phyloP scores from a whole-genome alignment of 2,888 invertebrate genomes.

The Polyommatus icarus region DNA sequence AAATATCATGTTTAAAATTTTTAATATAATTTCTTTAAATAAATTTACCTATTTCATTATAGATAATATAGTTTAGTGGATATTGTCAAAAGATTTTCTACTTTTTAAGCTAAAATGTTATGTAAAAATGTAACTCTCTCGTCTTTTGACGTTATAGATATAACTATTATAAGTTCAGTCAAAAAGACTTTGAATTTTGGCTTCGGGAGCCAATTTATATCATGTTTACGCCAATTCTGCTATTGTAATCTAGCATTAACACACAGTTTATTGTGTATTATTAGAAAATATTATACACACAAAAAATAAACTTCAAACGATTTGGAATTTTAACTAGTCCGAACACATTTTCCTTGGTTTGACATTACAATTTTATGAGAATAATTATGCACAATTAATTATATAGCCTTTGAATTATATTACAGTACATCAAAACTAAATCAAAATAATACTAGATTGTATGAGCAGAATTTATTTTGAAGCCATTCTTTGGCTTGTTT shows the following conservation, averaged over 20 bases:
- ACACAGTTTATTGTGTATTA: too few species aligned
- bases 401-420: too few species aligned
- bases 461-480: too few species aligned
- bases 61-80: conserved; percentile 19
- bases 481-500: background rate
- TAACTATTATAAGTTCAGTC: background rate
- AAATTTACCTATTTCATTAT: conserved; percentile 16
- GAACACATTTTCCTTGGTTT: too few species aligned
- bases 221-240: too few species aligned
- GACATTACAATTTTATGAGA: too few species aligned
- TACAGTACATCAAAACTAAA: too few species aligned
- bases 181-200: background rate
- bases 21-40: conserved; percentile 19
- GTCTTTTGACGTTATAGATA: conserved; percentile 9
- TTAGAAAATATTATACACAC: too few species aligned
- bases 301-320: background rate
- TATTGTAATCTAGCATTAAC: too few species aligned
- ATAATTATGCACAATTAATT: too few species aligned
- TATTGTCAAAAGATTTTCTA: conserved; percentile 12
- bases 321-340: background rate
- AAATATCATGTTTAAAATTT: conserved; percentile 10
- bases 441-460: too few species aligned
- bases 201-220: background rate
- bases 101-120: conserved; percentile 22
- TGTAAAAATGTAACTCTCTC: conserved; percentile 21